Base-by-base conservation (phyloP, 2,797 vertebrate species). In the Bufotes viridis region DNA sequence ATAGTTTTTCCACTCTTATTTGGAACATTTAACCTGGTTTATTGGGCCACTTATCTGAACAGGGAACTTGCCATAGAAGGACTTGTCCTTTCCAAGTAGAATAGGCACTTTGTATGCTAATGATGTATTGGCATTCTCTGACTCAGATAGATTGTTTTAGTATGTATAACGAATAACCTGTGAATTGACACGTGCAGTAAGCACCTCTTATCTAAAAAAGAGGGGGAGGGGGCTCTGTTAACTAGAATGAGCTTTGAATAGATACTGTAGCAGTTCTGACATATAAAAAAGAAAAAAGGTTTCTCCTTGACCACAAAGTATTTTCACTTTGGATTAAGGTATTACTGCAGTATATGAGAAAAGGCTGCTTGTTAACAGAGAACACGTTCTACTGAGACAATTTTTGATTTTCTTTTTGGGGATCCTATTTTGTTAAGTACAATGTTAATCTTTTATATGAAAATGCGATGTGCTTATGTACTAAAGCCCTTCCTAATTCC, bases 1-100 rank as follows among this genome's bases (percentile, higher is more conserved):
- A 97, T 99, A 96, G 96, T 99, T 92, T 99, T 99, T 92, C 98
- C 98, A 0, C 96, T 99, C 91, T 96, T 99, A 92, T 99, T 99
- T 91, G 96, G 97, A 91, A 95, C 94, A 90, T 99, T 99, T 93
- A 99, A 99, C 93, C 95, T 99, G 86, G 98, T 99, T 88, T 99
- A 99, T 91, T 99, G 98, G 98, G 98, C 98, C 90, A 99, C 98
- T 0, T 99, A 99, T 94, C 93, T 99, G 94, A 99, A 98, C 95
- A 97, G 98, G 94, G 98, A 99, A 94, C 97, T 97, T 53, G 94
- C 97, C 90, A 96, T 97, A 93, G 96, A 98, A 93, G 97, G 97
- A 81, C 97, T 99, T 95, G 97, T 98, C 1, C 97, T 97, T 34
- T 97, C 97, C 88, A 95, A 95, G 92, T 97, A 97, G 93, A 86